Base-by-base conservation (phyloP, 2,888 invertebrate genomes). In the Tetragonula carbonaria region DNA sequence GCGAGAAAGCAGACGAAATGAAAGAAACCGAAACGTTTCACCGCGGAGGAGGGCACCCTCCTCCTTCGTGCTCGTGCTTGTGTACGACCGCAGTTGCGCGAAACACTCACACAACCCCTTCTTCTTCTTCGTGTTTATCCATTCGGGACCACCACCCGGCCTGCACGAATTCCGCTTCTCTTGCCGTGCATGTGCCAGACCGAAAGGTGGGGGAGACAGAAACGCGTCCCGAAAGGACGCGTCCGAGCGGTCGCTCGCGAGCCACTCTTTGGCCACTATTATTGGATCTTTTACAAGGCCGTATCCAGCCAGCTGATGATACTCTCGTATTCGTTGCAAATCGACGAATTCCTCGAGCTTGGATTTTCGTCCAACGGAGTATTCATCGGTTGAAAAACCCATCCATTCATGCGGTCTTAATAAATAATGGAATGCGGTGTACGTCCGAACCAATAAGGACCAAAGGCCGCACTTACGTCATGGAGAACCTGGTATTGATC, bases 351-450 rank as follows among this genome's bases (percentile, higher is more conserved):
- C 33, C 18, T 18, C 18, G 11, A 21, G 33, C n/a, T 50, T 14
- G 18, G 62, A 23, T 66, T 8, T 66, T 55, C 73, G 23, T 57
- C 66, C 45, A 11, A 45, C 28, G 1, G 70, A 68, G 63, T 77
- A 1, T 2, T 38, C 72, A 75, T 63, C 75, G 65, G 45, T 33
- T 67, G 70, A n/a, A 81, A 81, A 87, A 78, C 8, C 71, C 77
- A 66, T 93, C 95, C 95, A 95, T 95, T 95, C 95, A 95, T 95
- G 94, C 94, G 95, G 90, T 85, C 94, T 95, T 95, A 95, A 95
- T 95, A 95, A 95, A 95, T 95, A 95, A 95, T 95, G 94, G 95
- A 95, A 95, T 95, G 95, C 95, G 95, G 95, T 89, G 93, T 94
- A 94, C 50, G 93, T 93, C 92, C 92, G 93, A 93, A 94, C 95